Evolutionary conservation across 2,113 vertebrate genomes (phyloP), one percentile per base, ranked within the genome.

Genomic region (Perca flavescens): DNA sequence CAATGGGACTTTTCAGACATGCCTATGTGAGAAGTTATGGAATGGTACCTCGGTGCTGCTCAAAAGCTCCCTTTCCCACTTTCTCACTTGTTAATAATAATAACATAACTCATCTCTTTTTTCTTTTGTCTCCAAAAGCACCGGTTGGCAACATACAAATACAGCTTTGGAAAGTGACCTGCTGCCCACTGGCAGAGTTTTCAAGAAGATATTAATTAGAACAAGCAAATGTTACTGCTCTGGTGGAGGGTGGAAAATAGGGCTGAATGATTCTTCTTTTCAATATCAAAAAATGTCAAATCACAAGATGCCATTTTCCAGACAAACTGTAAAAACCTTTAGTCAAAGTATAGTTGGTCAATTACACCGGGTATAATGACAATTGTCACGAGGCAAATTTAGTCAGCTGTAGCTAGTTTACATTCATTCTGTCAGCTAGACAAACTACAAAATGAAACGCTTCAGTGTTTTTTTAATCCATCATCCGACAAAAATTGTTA

Each of bases 1-100:
- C 91, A 93, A 91, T 92, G 91, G 85, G 85, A 72, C 83, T 76
- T 81, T 31, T 84, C 86, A 91, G 91, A 91, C 90, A 92, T 83
- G 84, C 86, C 89, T 84, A 25, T 83, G 89, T 76, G 84, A 79
- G 84, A 87, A 91, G 87, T 90, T 90, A 93, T 91, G 91, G 89
- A 75, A 81, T 88, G 76, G 86, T 80, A 84, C 83, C 83, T 80
- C 84, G 61, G 83, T 46, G 85, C 77, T 40, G 66, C 83, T 67
- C 76, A 56, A 80, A 81, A 81, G 85, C 86, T 83, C 82, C 36
- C 57, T 53, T 46, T 77, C 73, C 69, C 86, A 74, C 77, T 81
- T 80, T 85, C 64, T 86, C 80, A 71, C 80, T 88, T 22, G 50
- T 77, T 91, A 80, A 83, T 86, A 85, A 90, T 91, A 80, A 83